Evolutionary conservation across 1,140 invertebrate species (phyloP).

Genomic region (Dolichoris vasculosae): DNA sequence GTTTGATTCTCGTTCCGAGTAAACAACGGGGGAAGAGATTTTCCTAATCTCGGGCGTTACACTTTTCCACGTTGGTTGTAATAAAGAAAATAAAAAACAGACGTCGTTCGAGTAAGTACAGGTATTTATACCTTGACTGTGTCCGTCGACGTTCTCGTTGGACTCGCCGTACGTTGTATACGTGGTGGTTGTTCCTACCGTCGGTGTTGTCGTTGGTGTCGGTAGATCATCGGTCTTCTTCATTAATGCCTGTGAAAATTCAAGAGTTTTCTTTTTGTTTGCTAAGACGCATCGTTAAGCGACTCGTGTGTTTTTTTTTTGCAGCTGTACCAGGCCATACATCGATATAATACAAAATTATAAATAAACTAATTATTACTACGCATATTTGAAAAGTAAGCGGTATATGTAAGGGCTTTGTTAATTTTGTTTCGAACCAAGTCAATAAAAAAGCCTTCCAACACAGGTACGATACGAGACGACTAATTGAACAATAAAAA

Average conservation of each 20-base stretch:
- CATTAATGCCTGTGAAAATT: constrained; percentile 63
- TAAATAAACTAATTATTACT: constrained; percentile 9
- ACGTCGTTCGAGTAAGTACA: neutral
- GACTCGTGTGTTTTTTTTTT: neutral
- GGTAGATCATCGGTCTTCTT: constrained; percentile 68
- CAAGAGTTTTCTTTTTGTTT: constrained; percentile 25
- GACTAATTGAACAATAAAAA: constrained; percentile 20
- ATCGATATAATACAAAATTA: neutral
- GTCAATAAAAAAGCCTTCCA: constrained; percentile 24
- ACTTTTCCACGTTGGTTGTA: too few species aligned
- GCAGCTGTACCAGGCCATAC: neutral
- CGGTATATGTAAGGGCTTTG: neutral
- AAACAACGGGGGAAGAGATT: too few species aligned
- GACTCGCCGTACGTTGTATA: constrained; percentile 61
- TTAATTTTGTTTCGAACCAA: constrained; percentile 31
- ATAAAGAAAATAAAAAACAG: neutral
- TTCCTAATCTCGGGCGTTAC: too few species aligned
- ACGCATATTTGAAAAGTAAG: constrained; percentile 19
- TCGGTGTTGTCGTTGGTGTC: constrained; percentile 32
- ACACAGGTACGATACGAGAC: neutral
- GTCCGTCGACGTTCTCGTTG: constrained; percentile 66
- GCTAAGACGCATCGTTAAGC: neutral
- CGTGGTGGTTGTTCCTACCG: constrained; percentile 29
- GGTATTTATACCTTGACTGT: constrained; percentile 68
- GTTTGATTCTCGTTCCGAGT: too few species aligned